Evolutionary conservation across 2,113 vertebrate genomes (phyloP), one percentile per base, ranked within the genome.

Genomic region (Ranitomeya imitator): DNA sequence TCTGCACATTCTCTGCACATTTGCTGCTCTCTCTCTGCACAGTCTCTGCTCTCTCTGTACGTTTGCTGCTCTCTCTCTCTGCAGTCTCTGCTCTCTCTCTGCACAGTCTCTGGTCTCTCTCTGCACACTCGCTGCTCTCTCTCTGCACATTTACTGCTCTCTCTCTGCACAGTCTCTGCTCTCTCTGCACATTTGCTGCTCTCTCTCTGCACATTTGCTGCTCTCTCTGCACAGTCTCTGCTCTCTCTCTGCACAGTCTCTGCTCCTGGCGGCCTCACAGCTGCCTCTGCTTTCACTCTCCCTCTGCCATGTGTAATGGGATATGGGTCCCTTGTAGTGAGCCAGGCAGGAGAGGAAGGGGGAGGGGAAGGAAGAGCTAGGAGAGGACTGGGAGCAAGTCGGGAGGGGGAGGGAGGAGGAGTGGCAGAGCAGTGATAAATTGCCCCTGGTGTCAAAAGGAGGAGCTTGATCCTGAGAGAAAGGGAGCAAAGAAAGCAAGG

Each of bases 391-490:
- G 79, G 79, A 78, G 85, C 23, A 23, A 60, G 69, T 57, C 54
- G 13, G 83, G 67, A 69, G 60, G 84, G 71, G 86, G 60, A 16
- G 86, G 55, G 26, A 69, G 73, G 67, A 45, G 86, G 86, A 77
- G 80, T 76, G 86, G 86, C 37, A 65, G 31, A 88, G 69, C 45
- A 52, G 69, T 88, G 86, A 88, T 88, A 88, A 88, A 88, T 88
- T 88, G 74, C 69, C 86, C 79, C 55, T 88, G 86, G 86, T 83
- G 86, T 63, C 86, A 83, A 57, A 65, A 77, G 86, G 86, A 83
- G 86, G 86, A 88, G 86, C 86, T 52, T 77, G n/a, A 88, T 83
- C 86, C 80, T 52, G 79, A 88, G 79, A 74, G 65, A 60, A 61
- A 81, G 78, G 65, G 63, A 81, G 65, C 45, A 78, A 87, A 83